These are phyloP conservation scores for Tapirus terrestris DNA, from an alignment of 2,113 vertebrate species.

Conservation along the genomic window DNA sequence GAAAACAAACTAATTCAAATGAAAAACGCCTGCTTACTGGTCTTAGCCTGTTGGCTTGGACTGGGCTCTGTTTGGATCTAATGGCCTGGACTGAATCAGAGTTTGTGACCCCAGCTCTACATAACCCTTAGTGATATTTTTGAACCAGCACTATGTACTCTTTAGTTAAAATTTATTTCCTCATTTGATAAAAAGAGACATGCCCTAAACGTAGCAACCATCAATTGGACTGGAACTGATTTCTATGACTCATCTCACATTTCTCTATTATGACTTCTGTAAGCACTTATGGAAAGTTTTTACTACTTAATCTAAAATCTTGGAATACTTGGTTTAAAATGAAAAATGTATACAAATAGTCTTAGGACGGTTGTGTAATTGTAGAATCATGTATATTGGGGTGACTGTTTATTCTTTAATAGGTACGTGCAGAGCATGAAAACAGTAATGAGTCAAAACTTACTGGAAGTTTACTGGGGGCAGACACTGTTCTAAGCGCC, in stretches of 20 bases:
- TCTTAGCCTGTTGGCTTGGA: not conserved
- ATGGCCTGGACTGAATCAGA: not conserved
- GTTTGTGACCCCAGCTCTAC: not conserved
- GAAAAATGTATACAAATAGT: slow-evolving; percentile 26
- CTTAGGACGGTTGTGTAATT: slow-evolving; percentile 20
- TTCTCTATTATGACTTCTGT: not conserved
- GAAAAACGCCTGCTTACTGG: not conserved
- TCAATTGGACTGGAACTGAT: not conserved
- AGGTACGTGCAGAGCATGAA: not conserved
- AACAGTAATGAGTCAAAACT: not conserved
- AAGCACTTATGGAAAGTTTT: slow-evolving; percentile 9
- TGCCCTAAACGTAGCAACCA: not conserved
- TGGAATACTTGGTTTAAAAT: slow-evolving; percentile 51
- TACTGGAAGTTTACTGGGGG: not conserved
- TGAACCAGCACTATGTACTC: not conserved
- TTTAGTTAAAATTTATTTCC: slow-evolving; percentile 7
- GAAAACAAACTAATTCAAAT: not conserved
- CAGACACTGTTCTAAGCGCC: not conserved
- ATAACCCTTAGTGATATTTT: not conserved
- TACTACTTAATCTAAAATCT: slow-evolving; percentile 61
- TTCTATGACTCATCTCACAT: not conserved
- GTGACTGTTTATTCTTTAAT: slow-evolving; percentile 21
- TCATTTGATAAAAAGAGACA: not conserved
- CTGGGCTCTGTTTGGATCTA: not conserved
- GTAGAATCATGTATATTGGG: not conserved